Conservation (phyloP, 2,113 vertebrate species). For the Ctenodactylus gundi region DNA sequence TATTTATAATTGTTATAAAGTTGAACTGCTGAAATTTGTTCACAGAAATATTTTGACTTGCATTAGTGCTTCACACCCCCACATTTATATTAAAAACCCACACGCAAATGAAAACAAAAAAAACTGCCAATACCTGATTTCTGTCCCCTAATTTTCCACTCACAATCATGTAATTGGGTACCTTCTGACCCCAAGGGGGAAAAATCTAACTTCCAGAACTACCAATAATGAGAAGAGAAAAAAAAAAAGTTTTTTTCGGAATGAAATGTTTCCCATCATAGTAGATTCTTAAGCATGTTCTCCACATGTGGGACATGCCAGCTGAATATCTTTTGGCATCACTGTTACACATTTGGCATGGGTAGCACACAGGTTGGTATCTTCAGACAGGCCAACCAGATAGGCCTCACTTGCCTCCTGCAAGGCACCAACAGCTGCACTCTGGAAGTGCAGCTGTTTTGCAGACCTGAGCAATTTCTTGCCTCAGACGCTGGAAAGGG, state of each 20-base stretch:
- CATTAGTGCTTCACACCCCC: too few relatives aligned
- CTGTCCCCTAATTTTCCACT: too few relatives aligned
- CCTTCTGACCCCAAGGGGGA: slow-evolving; percentile 86
- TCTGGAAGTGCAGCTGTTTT: background rate
- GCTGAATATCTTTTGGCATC: slow-evolving; percentile 91
- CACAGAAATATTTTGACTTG: too few relatives aligned
- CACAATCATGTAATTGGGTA: too few relatives aligned
- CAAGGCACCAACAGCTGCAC: too few relatives aligned
- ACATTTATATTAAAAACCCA: too few relatives aligned
- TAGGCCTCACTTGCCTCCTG: too few relatives aligned
- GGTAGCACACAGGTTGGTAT: slow-evolving; percentile 85
- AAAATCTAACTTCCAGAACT: slow-evolving; percentile 89
- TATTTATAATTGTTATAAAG: slow-evolving; percentile 87
- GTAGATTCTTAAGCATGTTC: slow-evolving; percentile 89
- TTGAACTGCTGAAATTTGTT: too few relatives aligned
- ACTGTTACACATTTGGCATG: slow-evolving; percentile 91
- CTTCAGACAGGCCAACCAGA: too few relatives aligned
- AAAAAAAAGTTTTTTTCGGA: slow-evolving; percentile 82
- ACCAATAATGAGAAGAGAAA: slow-evolving; percentile 90
- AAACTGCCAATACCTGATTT: too few relatives aligned
- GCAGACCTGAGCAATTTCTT: background rate
- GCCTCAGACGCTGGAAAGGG: background rate
- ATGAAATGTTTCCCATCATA: too few relatives aligned
- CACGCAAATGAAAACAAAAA: too few relatives aligned
- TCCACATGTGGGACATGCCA: slow-evolving; percentile 89